These are phyloP conservation scores for Heterodera schachtii DNA, from an alignment of 1,140 invertebrate species.

Conservation along the genomic window DNA sequence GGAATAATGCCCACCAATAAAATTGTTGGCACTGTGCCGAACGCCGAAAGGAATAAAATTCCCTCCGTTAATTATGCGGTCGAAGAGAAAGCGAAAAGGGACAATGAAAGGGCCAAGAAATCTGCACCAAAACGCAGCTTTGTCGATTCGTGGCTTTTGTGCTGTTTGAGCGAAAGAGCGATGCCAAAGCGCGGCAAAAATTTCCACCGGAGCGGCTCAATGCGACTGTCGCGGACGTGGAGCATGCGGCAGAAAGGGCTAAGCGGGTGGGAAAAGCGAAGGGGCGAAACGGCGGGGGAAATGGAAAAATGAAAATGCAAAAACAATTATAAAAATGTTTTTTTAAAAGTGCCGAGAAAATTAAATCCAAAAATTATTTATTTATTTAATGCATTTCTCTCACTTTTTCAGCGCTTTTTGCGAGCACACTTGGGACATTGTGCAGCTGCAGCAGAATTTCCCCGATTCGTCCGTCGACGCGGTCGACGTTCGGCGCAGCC, in stretches of 20 bases:
- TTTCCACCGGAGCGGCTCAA: neutral
- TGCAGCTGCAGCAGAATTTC: conserved; percentile 20
- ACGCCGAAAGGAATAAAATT: neutral
- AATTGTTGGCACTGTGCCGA: neutral
- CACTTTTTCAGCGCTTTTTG: conserved; percentile 31
- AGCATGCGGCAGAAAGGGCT: neutral
- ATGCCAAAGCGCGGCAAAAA: neutral
- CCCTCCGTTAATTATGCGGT: neutral
- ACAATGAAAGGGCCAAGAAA: neutral
- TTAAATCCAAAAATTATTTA: neutral
- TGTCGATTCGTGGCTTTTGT: neutral
- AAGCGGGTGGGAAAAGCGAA: neutral
- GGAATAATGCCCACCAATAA: neutral
- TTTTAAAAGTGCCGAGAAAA: neutral
- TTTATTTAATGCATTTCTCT: neutral
- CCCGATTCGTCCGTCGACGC: conserved; percentile 32
- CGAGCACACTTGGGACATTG: conserved; percentile 44
- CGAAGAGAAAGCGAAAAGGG: neutral
- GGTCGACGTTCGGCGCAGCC: conserved; percentile 23
- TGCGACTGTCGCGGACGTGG: neutral
- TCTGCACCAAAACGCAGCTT: neutral
- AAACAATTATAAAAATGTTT: no score
- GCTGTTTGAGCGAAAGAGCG: neutral
- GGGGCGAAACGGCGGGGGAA: no score
- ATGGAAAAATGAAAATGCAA: neutral